Percentiles rank a stretch among this genome's conserved stretches.
These are phyloP conservation scores for Proterorhinus semilunaris DNA, from an alignment of 2,113 vertebrate species.

Conservation along the genomic window DNA sequence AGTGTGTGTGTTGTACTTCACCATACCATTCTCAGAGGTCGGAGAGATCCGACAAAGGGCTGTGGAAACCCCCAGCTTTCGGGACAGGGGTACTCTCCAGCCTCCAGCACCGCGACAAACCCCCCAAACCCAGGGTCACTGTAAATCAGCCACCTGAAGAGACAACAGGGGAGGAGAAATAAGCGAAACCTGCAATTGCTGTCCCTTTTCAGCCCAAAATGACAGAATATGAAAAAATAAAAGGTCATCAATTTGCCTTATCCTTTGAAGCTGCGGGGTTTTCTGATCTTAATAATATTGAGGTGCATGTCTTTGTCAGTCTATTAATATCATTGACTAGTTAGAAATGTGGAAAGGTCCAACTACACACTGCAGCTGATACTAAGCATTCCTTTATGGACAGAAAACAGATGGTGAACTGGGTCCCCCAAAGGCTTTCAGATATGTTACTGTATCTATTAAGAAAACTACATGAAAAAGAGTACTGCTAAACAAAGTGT, in stretches of 20 bases:
- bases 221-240: no score
- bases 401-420: conserved; percentile 17
- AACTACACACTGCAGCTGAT: conserved; percentile 27
- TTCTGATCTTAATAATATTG: not conserved
- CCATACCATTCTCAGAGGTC: conserved; percentile 89
- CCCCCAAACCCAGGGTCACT: conserved; percentile 89
- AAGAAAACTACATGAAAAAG: not conserved
- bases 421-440: not conserved
- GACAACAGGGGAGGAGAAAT: conserved; percentile 1
- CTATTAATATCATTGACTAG: not conserved
- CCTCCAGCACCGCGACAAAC: conserved; percentile 83
- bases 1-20: not conserved
- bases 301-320: not conserved
- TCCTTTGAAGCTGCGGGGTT: not conserved
- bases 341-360: conserved; percentile 9
- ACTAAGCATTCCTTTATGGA: conserved; percentile 30
- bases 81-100: conserved; percentile 88
- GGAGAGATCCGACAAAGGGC: conserved; percentile 89
- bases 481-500: not conserved
- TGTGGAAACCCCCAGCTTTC: conserved; percentile 85
- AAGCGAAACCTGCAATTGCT: not conserved
- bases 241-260: not conserved
- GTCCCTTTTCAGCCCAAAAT: not conserved
- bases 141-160: conserved; percentile 89
- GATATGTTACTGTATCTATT: not conserved